Conservation (phyloP, 1,140 invertebrate species). For the Mamestra configurata region DNA sequence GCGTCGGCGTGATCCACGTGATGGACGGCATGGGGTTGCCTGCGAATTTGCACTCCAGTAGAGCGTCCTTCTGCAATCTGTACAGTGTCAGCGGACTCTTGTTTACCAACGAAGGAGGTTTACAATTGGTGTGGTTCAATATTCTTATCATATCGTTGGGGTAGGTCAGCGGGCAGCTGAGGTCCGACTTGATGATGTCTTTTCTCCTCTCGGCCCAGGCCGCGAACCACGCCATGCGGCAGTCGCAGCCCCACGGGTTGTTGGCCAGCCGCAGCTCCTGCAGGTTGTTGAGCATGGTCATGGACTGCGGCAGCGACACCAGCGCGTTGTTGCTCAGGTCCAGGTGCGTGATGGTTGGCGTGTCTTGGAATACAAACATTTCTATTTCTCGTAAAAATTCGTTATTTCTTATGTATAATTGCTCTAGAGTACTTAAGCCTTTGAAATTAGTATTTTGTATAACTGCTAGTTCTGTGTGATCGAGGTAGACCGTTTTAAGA, state of each 20-base stretch:
- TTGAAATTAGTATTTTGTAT: constrained; percentile 88
- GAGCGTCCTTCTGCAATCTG: constrained; percentile 89
- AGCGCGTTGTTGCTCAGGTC: constrained; percentile 93
- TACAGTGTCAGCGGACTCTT: constrained; percentile 90
- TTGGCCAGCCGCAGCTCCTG: constrained; percentile 90
- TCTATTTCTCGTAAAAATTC: constrained; percentile 89
- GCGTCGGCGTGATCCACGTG: constrained; percentile 95
- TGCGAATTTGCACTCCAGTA: constrained; percentile 93
- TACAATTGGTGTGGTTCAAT: constrained; percentile 91
- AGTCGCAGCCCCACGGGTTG: constrained; percentile 96
- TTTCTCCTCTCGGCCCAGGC: constrained; percentile 89
- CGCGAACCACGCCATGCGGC: constrained; percentile 95
- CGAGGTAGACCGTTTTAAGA: constrained; percentile 88
- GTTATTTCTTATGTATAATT: constrained; percentile 89
- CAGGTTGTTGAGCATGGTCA: constrained; percentile 90
- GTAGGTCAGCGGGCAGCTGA: constrained; percentile 90
- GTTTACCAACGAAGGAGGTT: constrained; percentile 88
- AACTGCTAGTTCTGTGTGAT: constrained; percentile 89
- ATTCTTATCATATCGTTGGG: constrained; percentile 91
- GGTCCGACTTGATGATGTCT: constrained; percentile 88
- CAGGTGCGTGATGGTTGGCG: constrained; percentile 89
- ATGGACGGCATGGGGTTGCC: constrained; percentile 94
- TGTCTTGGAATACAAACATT: constrained; percentile 89
- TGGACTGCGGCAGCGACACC: constrained; percentile 91
- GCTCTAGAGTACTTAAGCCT: constrained; percentile 89